Conservation (phyloP, 2,797 vertebrate species). For the Poecile montanus region DNA sequence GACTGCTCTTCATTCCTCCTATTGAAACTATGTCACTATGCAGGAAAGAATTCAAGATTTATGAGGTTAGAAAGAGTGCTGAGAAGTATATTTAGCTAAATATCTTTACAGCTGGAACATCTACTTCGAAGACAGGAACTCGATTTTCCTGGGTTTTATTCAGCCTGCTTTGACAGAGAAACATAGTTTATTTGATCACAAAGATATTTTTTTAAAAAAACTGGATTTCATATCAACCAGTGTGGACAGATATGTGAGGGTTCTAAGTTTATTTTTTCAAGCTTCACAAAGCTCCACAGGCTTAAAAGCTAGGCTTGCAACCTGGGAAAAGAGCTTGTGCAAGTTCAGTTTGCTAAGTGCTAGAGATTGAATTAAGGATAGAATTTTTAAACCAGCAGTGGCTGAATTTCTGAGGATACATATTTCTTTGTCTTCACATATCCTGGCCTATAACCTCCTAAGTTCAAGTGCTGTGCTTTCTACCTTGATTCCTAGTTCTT, state of each 20-base stretch:
- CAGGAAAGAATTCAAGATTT: conserved; percentile 48
- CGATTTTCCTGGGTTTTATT: background rate
- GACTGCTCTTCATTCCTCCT: conserved; percentile 12
- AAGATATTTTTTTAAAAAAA: background rate
- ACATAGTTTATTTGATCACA: background rate
- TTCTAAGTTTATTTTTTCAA: background rate
- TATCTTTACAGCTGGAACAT: background rate
- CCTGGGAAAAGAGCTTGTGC: background rate
- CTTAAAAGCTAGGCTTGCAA: background rate
- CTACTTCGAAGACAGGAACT: background rate
- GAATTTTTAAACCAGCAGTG: background rate
- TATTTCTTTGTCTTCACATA: background rate
- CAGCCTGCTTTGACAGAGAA: background rate
- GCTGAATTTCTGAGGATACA: background rate
- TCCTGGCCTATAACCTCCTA: background rate
- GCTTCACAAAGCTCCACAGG: background rate
- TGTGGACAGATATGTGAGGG: background rate
- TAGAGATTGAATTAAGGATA: background rate
- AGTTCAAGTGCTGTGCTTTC: background rate
- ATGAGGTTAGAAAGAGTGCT: conserved; percentile 12
- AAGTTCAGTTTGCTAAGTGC: background rate
- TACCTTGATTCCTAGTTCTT: background rate
- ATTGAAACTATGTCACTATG: background rate
- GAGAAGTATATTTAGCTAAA: background rate
- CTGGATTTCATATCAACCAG: background rate